These are phyloP conservation scores for Notothenia rossii DNA, from an alignment of 2,113 vertebrate genomes.

Conservation along the genomic window DNA sequence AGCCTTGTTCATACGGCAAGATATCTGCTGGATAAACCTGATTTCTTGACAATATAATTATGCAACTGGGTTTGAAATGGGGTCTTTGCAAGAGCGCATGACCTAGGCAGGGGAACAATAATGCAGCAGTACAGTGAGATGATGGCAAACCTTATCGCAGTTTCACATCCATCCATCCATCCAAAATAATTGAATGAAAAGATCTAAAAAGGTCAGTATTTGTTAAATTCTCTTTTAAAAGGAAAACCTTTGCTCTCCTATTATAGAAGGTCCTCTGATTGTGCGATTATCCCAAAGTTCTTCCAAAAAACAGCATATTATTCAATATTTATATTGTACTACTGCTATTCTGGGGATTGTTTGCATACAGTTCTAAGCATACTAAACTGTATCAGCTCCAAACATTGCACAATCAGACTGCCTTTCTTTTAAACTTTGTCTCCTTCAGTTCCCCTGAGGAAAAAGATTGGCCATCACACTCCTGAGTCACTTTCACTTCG, in stretches of 20 bases:
- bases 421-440: conserved; percentile 25
- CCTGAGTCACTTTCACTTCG: conserved; percentile 33
- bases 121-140: not conserved
- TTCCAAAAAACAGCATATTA: not conserved
- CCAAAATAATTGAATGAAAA: not conserved
- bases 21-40: not conserved
- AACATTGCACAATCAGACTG: conserved; percentile 13
- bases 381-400: not conserved
- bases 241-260: too few relatives aligned
- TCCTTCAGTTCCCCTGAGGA: conserved; percentile 26
- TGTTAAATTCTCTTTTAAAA: not conserved
- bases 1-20: not conserved
- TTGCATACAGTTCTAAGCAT: not conserved
- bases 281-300: not conserved
- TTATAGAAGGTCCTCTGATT: not conserved
- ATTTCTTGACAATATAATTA: not conserved
- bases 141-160: not conserved
- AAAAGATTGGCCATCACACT: conserved; percentile 19
- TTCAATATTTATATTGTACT: not conserved
- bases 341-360: not conserved
- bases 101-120: not conserved
- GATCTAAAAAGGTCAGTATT: not conserved
- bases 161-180: not conserved
- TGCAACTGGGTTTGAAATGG: not conserved
- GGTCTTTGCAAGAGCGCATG: not conserved